Base-by-base conservation (phyloP, 1,140 invertebrate genomes). In the Cepaea nemoralis region DNA sequence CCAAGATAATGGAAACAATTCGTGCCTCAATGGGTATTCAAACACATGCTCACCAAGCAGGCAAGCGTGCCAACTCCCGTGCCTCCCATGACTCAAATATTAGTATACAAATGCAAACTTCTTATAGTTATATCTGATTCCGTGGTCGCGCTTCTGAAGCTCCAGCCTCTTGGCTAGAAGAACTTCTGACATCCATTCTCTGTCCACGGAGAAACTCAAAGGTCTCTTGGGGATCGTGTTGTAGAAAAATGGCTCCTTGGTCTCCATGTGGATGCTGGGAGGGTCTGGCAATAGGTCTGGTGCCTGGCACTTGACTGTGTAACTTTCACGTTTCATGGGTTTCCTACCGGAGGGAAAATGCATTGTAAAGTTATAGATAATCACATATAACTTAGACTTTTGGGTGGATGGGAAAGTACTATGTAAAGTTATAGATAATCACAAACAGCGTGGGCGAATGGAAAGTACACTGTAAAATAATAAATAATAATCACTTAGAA, bases 141-240 rank as follows among this genome's bases (percentile, higher is more conserved):
- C 89, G 24, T 74, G 73, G 35, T 89, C 84, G 69, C 86, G 73
- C 76, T 89, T 89, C 76, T 89, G 88, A 33, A 90, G 86, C 82
- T 89, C 86, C 82, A 89, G 85, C 0, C 90, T 83, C 81, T 91
- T 90, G 33, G 88, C 88, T 48, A 87, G 84, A 71, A 91, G 85
- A 0, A 85, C 81, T 84, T 91, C 90, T 0, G 90, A 91, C 22
- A 89, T 85, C 89, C 89, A 91, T 48, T 91, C 90, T 69, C 87
- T 87, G 82, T 89, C 83, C 2, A 91, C 87, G 12, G 84, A 76
- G 63, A 88, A 90, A 12, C 84, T 85, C 45, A 84, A 67, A 5
- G 86, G 86, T 39, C 84, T 73, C 24, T 85, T 77, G 8, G 90
- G 90, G 67, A 91, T 91, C 14, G 90, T 91, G 80, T 91, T 91